Percentiles rank a stretch among this genome's conserved stretches.
These are phyloP conservation scores for Dermolepida albohirtum DNA, from an alignment of 2,888 invertebrate genomes.

Conservation along the genomic window DNA sequence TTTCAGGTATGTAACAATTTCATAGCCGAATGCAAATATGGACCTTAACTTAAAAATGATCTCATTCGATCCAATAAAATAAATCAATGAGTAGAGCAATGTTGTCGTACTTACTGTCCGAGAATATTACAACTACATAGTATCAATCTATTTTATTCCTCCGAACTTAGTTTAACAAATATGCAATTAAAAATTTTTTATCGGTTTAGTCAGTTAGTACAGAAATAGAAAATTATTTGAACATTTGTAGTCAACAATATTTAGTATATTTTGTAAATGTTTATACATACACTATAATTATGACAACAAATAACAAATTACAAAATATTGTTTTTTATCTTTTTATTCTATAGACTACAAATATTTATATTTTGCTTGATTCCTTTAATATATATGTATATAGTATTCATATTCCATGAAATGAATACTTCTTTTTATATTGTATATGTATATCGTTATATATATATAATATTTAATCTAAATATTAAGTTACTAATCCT, in stretches of 20 bases:
- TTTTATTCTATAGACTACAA: slow-evolving; percentile 20
- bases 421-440: slow-evolving; percentile 14
- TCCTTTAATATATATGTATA: slow-evolving; percentile 9
- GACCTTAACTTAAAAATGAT: no score
- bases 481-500: slow-evolving; percentile 33
- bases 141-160: no score
- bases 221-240: no score
- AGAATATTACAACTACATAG: no score
- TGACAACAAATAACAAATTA: slow-evolving; percentile 23
- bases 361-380: slow-evolving; percentile 18
- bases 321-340: slow-evolving; percentile 27
- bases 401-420: slow-evolving; percentile 5
- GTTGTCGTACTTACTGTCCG: no score
- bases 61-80: no score
- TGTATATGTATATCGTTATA: slow-evolving; percentile 30
- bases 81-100: no score
- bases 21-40: no score
- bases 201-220: not conserved
- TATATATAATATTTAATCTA: slow-evolving; percentile 32
- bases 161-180: no score
- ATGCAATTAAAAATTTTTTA: no score
- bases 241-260: no score
- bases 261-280: not conserved
- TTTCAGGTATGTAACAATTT: no score
- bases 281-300: slow-evolving; percentile 1